phyloP scores from a whole-genome alignment of 2,797 vertebrate species.

The Sebastes cheni region DNA sequence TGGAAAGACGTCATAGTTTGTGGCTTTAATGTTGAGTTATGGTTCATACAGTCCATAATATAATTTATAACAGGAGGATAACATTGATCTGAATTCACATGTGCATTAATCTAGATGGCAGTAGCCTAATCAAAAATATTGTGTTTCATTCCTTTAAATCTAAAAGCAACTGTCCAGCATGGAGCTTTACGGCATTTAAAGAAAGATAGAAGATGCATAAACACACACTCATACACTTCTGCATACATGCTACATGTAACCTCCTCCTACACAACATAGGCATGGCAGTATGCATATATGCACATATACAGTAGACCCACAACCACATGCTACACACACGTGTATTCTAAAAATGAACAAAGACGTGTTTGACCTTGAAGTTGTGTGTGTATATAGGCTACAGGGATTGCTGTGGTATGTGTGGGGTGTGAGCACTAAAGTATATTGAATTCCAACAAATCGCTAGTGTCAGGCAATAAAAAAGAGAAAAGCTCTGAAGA shows the following conservation, averaged over 20 bases:
- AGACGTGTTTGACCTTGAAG: constrained; percentile 50
- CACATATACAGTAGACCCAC: not conserved
- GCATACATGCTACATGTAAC: not conserved
- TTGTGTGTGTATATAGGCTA: not conserved
- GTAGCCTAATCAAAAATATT: not conserved
- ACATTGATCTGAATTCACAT: not conserved
- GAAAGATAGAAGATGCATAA: not conserved
- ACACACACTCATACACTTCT: not conserved
- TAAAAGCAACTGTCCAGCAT: not conserved
- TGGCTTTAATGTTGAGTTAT: not conserved
- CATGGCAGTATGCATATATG: not conserved
- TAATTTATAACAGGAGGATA: not conserved
- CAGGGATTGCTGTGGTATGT: not conserved
- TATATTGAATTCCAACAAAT: constrained; percentile 38
- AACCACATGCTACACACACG: not conserved
- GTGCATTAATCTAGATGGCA: not conserved
- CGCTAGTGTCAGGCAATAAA: constrained; percentile 40
- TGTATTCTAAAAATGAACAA: not conserved
- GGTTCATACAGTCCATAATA: not conserved
- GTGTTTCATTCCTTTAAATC: not conserved
- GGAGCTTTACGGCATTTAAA: not conserved
- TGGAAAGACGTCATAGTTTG: not conserved
- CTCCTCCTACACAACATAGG: not conserved
- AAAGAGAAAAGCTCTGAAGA: constrained; percentile 18
- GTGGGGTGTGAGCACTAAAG: constrained; percentile 4